Base-by-base conservation (phyloP, 2,888 invertebrate genomes). In the Oscheius onirici region DNA sequence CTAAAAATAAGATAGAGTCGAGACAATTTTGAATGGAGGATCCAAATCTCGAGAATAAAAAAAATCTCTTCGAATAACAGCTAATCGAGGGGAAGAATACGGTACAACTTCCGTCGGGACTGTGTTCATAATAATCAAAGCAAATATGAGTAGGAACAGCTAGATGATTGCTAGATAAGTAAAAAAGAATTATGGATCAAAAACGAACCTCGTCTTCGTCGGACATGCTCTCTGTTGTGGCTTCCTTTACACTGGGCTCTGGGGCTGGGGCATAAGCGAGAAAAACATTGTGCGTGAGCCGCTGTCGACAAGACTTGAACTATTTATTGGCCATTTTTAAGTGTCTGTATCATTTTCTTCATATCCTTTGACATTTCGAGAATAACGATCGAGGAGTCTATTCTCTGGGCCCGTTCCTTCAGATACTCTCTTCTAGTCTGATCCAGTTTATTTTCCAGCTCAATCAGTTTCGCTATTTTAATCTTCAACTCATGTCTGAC, bases 191-290 rank as follows among this genome's bases (percentile, higher is more conserved):
- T 28, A 20, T 28, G 8, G 34, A 34, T 34, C 34, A 34, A 34
- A 63, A 63, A 49, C 63, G 20, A 63, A 68, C 68, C 58, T 68
- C 68, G 24, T 69, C 69, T 44, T 69, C 69, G 52, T 69, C 69
- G 57, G 69, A 69, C 69, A 69, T 69, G 52, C 69, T 43, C n/a
- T n/a, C 51, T 44, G 49, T 51, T 52, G 61, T 43, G 51, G 69
- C 54, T 49, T 49, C 44, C 69, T 69, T 69, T 69, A 69, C 69
- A 69, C 69, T 69, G 51, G n/a, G 17, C 43, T 24, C 55, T 44
- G 51, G 34, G 8, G 34, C 34, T 34, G 34, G 34, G 34, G 65
- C 69, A 46, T 34, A 34, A 20, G 41, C 26, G 40, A 26, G 46
- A 58, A 69, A 69, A 69, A 69, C 69, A 69, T 26, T 46, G 49